A percentile compares a stretch with the other conserved stretches of the same genome.
These are phyloP conservation scores for Eupithecia insigniata DNA, from an alignment of 2,888 invertebrate genomes.

Conservation along the genomic window DNA sequence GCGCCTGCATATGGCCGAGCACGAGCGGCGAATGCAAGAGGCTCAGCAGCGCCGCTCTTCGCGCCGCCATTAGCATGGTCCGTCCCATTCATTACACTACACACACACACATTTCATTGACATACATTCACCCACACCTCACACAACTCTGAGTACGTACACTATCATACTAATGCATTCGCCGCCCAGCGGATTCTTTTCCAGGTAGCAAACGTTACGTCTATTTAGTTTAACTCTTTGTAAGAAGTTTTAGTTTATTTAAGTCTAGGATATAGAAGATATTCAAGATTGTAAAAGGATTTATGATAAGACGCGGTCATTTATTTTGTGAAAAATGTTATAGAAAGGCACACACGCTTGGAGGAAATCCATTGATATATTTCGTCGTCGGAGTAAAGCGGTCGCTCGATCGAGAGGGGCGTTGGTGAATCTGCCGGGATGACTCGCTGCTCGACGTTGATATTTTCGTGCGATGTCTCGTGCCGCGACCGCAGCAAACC, in stretches of 20 bases:
- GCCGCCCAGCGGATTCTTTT: constrained; percentile 68
- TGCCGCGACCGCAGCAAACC: constrained; percentile 18
- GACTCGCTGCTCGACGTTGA: constrained; percentile 56
- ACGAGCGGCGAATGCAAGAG: constrained; percentile 91
- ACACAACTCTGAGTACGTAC: constrained; percentile 35
- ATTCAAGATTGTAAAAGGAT: constrained; percentile 48
- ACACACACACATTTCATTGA: constrained; percentile 40
- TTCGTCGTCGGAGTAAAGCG: constrained; percentile 75
- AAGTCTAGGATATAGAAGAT: constrained; percentile 61
- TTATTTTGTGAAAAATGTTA: constrained; percentile 82
- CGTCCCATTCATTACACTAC: constrained; percentile 58
- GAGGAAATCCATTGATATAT: constrained; percentile 82
- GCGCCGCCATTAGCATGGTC: constrained; percentile 82
- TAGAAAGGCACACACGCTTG: constrained; percentile 79
- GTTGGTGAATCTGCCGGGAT: constrained; percentile 55
- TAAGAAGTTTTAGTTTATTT: constrained; percentile 60
- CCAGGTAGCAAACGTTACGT: constrained; percentile 64
- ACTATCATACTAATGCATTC: constrained; percentile 52
- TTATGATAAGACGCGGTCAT: constrained; percentile 58
- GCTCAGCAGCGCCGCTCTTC: constrained; percentile 82
- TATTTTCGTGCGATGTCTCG: constrained; percentile 36
- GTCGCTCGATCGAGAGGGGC: constrained; percentile 64
- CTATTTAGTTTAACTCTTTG: constrained; percentile 53
- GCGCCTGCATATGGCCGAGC: constrained; percentile 93
- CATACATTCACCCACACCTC: constrained; percentile 34